Conservation (phyloP, 1,140 invertebrate genomes). For the Homalodisca vitripennis region DNA sequence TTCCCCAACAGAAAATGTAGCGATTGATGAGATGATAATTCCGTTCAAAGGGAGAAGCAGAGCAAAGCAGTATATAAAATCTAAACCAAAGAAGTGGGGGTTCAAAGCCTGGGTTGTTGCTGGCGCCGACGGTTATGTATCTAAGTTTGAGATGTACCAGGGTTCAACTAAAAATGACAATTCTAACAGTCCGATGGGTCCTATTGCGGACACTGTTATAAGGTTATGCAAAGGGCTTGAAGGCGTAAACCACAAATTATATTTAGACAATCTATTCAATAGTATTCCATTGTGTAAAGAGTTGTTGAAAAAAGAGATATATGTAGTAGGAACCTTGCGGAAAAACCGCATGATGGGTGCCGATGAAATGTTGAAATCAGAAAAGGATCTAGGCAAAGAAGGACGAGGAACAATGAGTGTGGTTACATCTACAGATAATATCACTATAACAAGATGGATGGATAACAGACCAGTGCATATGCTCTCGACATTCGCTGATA, state of each 20-base stretch:
- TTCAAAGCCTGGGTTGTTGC: constrained; percentile 35
- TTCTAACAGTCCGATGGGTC: constrained; percentile 22
- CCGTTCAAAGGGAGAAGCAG: not conserved
- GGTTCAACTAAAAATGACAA: constrained; percentile 18
- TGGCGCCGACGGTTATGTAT: constrained; percentile 32
- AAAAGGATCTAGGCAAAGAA: constrained; percentile 32
- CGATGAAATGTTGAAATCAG: not conserved
- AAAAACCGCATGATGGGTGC: not conserved
- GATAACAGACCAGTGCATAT: constrained; percentile 30
- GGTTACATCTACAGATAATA: constrained; percentile 32
- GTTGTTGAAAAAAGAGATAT: not conserved
- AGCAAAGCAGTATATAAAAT: constrained; percentile 4
- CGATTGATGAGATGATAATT: constrained; percentile 9
- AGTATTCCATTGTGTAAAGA: not conserved
- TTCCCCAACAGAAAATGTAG: constrained; percentile 7
- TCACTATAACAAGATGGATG: constrained; percentile 35
- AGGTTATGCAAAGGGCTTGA: constrained; percentile 22
- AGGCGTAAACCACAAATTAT: constrained; percentile 38
- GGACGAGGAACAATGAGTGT: constrained; percentile 31
- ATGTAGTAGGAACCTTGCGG: constrained; percentile 24
- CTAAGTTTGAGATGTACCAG: constrained; percentile 41
- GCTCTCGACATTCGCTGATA: constrained; percentile 38
- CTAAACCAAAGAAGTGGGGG: constrained; percentile 33
- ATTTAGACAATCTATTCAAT: constrained; percentile 40
- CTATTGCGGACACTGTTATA: constrained; percentile 31